A percentile compares a stretch with the other conserved stretches of the same genome.
phyloP scores from a whole-genome alignment of 2,888 invertebrate species.

The Ferdinandea cuprea region DNA sequence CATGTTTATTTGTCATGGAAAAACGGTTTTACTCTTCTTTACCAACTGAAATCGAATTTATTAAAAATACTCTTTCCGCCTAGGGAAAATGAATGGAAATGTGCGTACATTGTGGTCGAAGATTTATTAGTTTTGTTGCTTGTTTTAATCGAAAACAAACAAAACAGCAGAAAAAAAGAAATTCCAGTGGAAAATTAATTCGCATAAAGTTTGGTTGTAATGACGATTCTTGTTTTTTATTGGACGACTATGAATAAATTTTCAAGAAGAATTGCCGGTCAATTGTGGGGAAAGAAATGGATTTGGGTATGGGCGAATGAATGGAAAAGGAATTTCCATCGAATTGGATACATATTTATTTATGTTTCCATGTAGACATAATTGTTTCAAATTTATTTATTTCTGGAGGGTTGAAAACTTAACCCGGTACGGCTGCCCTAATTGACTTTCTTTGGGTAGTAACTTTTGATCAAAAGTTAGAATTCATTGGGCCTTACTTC shows the following conservation, averaged over 20 bases:
- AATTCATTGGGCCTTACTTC: no score
- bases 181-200: constrained; percentile 18
- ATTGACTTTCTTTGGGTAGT: no score
- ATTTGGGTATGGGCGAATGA: neutral
- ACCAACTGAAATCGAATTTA: constrained; percentile 26
- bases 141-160: constrained; percentile 30
- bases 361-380: no score
- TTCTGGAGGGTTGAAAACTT: no score
- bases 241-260: constrained; percentile 26
- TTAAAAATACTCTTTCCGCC: constrained; percentile 8
- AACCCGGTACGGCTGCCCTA: no score
- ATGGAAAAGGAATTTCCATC: neutral
- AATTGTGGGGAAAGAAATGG: neutral
- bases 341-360: no score
- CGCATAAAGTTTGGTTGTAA: constrained; percentile 16
- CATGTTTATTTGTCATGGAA: neutral
- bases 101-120: constrained; percentile 14
- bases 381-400: no score
- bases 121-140: constrained; percentile 52
- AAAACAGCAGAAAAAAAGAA: neutral
- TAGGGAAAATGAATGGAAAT: neutral
- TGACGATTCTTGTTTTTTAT: neutral
- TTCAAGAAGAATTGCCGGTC: neutral
- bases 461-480: no score
- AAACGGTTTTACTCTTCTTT: neutral